phyloP scores from a whole-genome alignment of 2,797 vertebrate species.

The Mallotus villosus region DNA sequence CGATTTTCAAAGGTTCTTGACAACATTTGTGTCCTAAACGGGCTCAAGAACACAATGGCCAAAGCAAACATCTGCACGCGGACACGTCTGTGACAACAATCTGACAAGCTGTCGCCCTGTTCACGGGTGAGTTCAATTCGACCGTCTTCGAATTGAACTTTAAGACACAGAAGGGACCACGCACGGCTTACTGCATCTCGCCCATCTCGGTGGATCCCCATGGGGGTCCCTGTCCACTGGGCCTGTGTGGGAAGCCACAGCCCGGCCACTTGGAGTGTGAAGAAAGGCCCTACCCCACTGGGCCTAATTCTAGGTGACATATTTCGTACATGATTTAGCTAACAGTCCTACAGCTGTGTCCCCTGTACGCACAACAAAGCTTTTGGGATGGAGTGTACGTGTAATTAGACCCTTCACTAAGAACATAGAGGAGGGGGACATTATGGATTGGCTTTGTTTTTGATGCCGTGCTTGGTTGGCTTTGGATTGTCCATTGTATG shows the following conservation, averaged over 20 bases:
- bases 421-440: slow-evolving; percentile 71
- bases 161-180: slow-evolving; percentile 49
- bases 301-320: slow-evolving; percentile 75
- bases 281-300: slow-evolving; percentile 60
- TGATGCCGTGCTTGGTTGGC: slow-evolving; percentile 59
- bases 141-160: slow-evolving; percentile 53
- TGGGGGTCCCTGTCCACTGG: slow-evolving; percentile 36
- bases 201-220: slow-evolving; percentile 55
- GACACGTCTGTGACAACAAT: not conserved
- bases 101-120: slow-evolving; percentile 43
- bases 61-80: not conserved
- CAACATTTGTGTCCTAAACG: not conserved
- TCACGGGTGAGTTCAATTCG: slow-evolving; percentile 43
- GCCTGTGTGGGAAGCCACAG: slow-evolving; percentile 31
- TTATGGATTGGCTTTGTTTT: slow-evolving; percentile 59
- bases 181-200: slow-evolving; percentile 62
- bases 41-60: not conserved
- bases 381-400: slow-evolving; percentile 67
- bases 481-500: slow-evolving; percentile 45
- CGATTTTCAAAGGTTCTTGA: slow-evolving; percentile 50
- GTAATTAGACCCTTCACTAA: slow-evolving; percentile 82
- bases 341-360: slow-evolving; percentile 80
- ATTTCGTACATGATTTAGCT: slow-evolving; percentile 81
- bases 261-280: slow-evolving; percentile 59
- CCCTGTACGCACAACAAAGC: slow-evolving; percentile 76